Base-by-base conservation (phyloP, 1,140 invertebrate genomes). In the Eurosta solidaginis region DNA sequence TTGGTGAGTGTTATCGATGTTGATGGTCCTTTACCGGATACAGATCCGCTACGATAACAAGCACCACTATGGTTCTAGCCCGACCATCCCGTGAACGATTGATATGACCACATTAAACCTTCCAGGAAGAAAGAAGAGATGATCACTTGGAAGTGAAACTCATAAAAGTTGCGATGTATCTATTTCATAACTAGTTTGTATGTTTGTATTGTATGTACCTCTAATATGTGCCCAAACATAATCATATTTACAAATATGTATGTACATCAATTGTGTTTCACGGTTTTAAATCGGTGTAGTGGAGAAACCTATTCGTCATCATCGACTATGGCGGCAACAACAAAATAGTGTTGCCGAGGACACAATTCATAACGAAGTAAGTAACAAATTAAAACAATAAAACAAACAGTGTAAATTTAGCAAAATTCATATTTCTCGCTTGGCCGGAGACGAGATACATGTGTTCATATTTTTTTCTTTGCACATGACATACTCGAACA, bases 251-350 rank as follows among this genome's bases (percentile, higher is more conserved):
- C 9, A 49, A 10, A 17, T 47, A 17, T 17, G 45, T 47, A 17
- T 17, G 6, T 52, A 52, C 25, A 22, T 25, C 20, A 52, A 52
- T 52, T 52, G 9, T 40, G 22, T 40, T 40, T 36, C 6, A 20
- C 59, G 59, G 20, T 17, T 40, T 29, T 40, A 68, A 68, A 68
- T 40, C 40, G 17, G n/a, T 40, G 33, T 40, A 68, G 59, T n/a
- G 59, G 33, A 68, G 40, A 36, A 68, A 40, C 40, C 59, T 68
- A 68, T 68, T 68, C 59, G 59, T 68, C 59, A 68, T 68, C 29
- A 36, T 6, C 59, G n/a, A 47, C 45, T 1, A 9, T 17, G 45
- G 45, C 45, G 45, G n/a, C 45, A 17, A 47, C 45, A 47, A 17
- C 45, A 47, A 14, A 47, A n/a, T n/a, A 47, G 33, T 40, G 33